Conservation (phyloP, 2,888 invertebrate species). For the Andricus curvator region DNA sequence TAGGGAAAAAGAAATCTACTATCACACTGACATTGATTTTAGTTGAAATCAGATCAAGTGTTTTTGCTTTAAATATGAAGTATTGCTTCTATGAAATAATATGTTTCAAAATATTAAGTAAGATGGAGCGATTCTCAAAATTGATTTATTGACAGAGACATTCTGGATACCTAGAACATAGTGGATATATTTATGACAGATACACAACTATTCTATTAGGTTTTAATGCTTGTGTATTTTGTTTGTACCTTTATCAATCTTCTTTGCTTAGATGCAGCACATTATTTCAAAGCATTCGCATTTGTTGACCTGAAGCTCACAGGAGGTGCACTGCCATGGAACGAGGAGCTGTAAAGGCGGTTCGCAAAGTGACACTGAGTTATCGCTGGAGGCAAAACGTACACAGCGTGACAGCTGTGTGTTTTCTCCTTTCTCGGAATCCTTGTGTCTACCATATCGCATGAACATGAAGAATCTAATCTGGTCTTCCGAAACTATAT, state of each 20-base stretch:
- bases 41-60: no score
- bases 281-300: not conserved
- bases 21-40: no score
- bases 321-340: constrained; percentile 35
- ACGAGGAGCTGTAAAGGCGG: constrained; percentile 51
- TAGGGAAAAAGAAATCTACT: no score
- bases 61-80: no score
- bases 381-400: constrained; percentile 53
- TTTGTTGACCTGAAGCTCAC: constrained; percentile 33
- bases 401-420: not conserved
- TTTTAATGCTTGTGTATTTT: not conserved
- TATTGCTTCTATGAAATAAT: no score
- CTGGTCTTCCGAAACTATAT: not conserved
- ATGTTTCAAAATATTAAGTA: no score
- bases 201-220: not conserved
- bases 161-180: no score
- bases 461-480: not conserved
- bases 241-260: not conserved
- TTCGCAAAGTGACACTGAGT: constrained; percentile 58
- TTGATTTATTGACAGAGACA: no score
- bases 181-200: not conserved
- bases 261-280: not conserved
- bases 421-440: not conserved
- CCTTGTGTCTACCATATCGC: not conserved
- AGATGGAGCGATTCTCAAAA: no score